A percentile compares a stretch with the other conserved stretches of the same genome.
Conservation (phyloP, 2,888 invertebrate genomes). For the Caenorhabditis macrosperma region DNA sequence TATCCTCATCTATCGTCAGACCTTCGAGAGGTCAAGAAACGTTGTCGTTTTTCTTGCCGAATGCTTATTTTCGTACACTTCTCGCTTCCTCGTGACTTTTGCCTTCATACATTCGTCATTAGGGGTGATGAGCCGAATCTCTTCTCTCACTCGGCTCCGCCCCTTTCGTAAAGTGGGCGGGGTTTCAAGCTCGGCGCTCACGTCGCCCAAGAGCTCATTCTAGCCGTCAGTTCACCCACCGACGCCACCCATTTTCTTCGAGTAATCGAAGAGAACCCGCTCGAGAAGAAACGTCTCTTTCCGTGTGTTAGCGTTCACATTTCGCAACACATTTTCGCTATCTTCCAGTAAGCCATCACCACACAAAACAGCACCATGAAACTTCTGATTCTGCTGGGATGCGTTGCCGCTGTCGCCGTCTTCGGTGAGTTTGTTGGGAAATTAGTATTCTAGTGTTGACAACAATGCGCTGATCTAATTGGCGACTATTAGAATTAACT, state of each 20-base stretch:
- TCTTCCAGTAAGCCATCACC: slow-evolving; percentile 46
- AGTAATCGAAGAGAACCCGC: slow-evolving; percentile 12
- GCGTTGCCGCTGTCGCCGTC: slow-evolving; percentile 37
- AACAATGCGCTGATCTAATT: background rate
- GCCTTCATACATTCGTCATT: background rate
- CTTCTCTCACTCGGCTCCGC: slow-evolving; percentile 18
- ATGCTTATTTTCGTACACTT: slow-evolving; percentile 20
- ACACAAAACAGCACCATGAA: slow-evolving; percentile 23
- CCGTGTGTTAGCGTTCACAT: slow-evolving; percentile 8
- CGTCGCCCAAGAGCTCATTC: slow-evolving; percentile 25
- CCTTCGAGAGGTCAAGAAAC: slow-evolving; percentile 22
- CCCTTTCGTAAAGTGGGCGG: slow-evolving; percentile 49
- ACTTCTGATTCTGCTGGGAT: slow-evolving; percentile 42
- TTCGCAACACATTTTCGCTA: background rate
- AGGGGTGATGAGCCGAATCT: no score
- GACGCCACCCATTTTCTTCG: slow-evolving; percentile 38
- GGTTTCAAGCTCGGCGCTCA: slow-evolving; percentile 11
- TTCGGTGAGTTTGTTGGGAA: slow-evolving; percentile 34
- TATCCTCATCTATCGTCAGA: slow-evolving; percentile 29
- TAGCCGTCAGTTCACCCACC: slow-evolving; percentile 45
- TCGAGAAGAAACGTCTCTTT: background rate
- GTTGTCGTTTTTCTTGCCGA: no score
- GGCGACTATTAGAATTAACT: no score
- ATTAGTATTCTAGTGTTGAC: slow-evolving; percentile 20
- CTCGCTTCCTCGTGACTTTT: slow-evolving; percentile 25